Percentiles rank a stretch among this genome's conserved stretches.
phyloP scores from a whole-genome alignment of 2,888 invertebrate genomes.

The Abrostola tripartita region DNA sequence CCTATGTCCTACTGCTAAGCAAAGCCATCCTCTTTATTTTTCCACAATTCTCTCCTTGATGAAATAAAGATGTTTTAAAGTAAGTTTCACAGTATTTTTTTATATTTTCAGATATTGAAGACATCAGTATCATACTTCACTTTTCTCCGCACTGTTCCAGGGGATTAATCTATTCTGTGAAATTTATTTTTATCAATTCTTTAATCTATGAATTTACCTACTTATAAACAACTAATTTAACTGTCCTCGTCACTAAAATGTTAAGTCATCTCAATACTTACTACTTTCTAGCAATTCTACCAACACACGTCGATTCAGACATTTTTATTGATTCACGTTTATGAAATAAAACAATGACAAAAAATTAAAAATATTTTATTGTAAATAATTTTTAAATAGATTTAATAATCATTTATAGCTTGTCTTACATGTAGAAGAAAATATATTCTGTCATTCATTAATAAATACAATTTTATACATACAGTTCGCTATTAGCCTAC shows the following conservation, averaged over 20 bases:
- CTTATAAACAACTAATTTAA: too few relatives aligned
- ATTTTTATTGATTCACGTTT: background rate
- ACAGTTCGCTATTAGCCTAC: conserved; percentile 11
- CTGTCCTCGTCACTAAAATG: too few relatives aligned
- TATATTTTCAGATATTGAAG: conserved; percentile 56
- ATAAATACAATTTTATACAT: conserved; percentile 30
- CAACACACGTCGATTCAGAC: too few relatives aligned
- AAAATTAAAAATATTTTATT: conserved; percentile 38
- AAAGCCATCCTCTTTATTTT: too few relatives aligned
- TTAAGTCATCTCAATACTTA: too few relatives aligned
- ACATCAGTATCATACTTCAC: conserved; percentile 58
- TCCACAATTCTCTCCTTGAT: too few relatives aligned
- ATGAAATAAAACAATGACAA: conserved; percentile 17
- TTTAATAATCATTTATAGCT: conserved; percentile 38
- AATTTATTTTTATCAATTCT: too few relatives aligned
- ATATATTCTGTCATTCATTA: conserved; percentile 27
- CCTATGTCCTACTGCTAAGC: too few relatives aligned
- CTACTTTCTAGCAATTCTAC: too few relatives aligned
- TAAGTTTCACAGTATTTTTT: background rate
- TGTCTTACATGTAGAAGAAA: conserved; percentile 48
- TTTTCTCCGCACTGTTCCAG: conserved; percentile 43
- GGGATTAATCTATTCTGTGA: conserved; percentile 1
- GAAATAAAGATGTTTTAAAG: background rate
- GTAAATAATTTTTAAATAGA: conserved; percentile 36
- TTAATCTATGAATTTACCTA: too few relatives aligned